phyloP scores from a whole-genome alignment of 2,797 vertebrate genomes.

The Simalia tracyae region DNA sequence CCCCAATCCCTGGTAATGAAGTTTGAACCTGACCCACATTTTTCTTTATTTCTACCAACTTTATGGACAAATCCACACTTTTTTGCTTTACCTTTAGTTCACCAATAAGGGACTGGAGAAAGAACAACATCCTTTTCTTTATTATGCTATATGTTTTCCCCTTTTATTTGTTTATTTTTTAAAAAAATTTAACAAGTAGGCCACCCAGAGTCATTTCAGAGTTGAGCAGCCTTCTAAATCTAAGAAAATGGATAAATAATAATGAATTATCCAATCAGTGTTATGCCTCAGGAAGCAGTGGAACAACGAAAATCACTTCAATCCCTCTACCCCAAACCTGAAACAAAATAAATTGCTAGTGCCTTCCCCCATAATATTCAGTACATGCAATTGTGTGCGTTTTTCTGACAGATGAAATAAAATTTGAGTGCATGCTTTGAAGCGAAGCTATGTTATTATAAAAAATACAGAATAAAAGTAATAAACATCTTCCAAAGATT shows the following conservation, averaged over 20 bases:
- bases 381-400: neutral
- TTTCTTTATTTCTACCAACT: neutral
- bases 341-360: neutral
- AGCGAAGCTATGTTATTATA: neutral
- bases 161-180: neutral
- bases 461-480: neutral
- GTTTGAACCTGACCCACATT: neutral
- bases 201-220: neutral
- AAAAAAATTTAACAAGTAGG: neutral
- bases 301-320: neutral
- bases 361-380: neutral
- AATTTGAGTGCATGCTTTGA: neutral
- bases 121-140: neutral
- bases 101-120: neutral
- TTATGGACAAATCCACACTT: neutral
- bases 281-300: neutral
- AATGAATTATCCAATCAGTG: neutral
- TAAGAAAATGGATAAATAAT: neutral
- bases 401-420: neutral
- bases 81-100: neutral
- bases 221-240: neutral
- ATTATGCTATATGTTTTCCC: neutral
- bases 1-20: neutral
- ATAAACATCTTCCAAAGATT: neutral
- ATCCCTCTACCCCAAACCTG: neutral